A percentile compares a stretch with the other conserved stretches of the same genome.
Evolutionary conservation across 2,888 invertebrate genomes (phyloP).

Genomic region (Scaptomyza parva): DNA sequence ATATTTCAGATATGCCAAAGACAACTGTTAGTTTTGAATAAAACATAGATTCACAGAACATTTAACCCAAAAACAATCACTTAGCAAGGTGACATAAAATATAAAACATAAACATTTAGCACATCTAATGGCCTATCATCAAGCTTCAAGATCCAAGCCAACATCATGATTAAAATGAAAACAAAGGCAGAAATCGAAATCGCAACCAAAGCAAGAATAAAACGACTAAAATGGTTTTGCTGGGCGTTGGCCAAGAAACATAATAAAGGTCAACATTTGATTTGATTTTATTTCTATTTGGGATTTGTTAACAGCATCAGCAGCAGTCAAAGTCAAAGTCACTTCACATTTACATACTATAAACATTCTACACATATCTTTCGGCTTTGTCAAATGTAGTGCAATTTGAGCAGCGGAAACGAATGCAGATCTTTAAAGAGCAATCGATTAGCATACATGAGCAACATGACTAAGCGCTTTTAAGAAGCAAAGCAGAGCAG

Average conservation of each 20-base stretch:
- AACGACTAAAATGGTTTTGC: conserved; percentile 17
- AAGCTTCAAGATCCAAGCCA: conserved; percentile 28
- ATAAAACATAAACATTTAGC: conserved; percentile 58
- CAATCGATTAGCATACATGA: conserved; percentile 1
- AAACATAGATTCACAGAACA: neutral
- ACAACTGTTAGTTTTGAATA: neutral
- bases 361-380: neutral
- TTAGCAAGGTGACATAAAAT: conserved; percentile 33
- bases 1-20: neutral
- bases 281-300: conserved; percentile 1
- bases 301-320: conserved; percentile 1
- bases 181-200: conserved; percentile 15
- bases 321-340: conserved; percentile 28
- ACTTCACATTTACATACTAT: conserved; percentile 11
- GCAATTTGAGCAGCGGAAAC: conserved; percentile 27
- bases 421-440: conserved; percentile 16
- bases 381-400: conserved; percentile 15
- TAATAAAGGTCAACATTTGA: conserved; percentile 39
- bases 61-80: conserved; percentile 19
- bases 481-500: neutral
- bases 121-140: conserved; percentile 47
- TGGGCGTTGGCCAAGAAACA: conserved; percentile 23
- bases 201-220: conserved; percentile 14
- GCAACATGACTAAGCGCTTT: conserved; percentile 27
- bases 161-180: conserved; percentile 24